Evolutionary conservation across 2,888 invertebrate genomes (phyloP).

Genomic region (Eulithis testata): DNA sequence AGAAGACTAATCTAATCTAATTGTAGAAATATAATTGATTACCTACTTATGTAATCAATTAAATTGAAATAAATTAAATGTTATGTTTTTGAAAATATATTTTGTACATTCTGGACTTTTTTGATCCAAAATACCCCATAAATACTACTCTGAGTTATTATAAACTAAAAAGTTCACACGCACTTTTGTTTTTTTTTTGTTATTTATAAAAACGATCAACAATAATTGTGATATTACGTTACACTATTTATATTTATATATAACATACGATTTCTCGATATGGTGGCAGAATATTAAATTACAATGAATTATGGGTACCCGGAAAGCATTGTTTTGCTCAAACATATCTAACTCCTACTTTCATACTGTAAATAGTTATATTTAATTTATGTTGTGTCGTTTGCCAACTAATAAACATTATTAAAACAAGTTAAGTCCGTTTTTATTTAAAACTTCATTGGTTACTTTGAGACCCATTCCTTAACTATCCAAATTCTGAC

Average conservation of each 20-base stretch:
- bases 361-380: constrained; percentile 63
- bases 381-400: constrained; percentile 55
- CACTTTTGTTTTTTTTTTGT: constrained; percentile 10
- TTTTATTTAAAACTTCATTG: background rate
- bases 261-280: constrained; percentile 39
- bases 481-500: no score
- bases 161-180: background rate
- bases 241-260: constrained; percentile 21
- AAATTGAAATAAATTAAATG: no score
- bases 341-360: constrained; percentile 36
- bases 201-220: constrained; percentile 7
- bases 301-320: constrained; percentile 46
- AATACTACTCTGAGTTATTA: background rate
- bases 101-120: no score
- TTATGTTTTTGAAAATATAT: background rate
- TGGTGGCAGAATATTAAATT: constrained; percentile 65
- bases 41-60: no score
- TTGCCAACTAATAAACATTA: constrained; percentile 48
- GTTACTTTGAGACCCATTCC: no score
- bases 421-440: background rate
- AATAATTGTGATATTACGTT: constrained; percentile 41
- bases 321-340: constrained; percentile 57
- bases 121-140: no score
- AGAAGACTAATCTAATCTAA: no score
- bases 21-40: no score